These are phyloP conservation scores for Abrostola tripartita DNA, from an alignment of 2,888 invertebrate genomes.

Conservation along the genomic window DNA sequence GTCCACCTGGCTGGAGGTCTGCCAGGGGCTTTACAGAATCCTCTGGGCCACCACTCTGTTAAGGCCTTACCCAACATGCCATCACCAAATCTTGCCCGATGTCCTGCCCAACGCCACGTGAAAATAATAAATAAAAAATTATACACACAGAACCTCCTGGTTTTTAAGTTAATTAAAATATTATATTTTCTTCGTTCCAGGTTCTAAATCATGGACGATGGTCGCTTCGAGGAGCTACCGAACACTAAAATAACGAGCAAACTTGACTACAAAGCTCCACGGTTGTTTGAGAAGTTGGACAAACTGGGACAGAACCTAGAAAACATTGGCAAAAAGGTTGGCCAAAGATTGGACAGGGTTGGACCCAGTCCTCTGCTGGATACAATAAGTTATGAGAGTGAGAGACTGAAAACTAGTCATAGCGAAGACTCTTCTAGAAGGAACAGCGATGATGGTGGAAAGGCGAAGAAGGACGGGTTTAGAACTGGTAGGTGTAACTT, in stretches of 20 bases:
- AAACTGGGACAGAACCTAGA: slow-evolving; percentile 51
- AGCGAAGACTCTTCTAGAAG: slow-evolving; percentile 81
- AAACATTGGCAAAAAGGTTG: slow-evolving; percentile 56
- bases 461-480: slow-evolving; percentile 68
- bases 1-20: too few species aligned
- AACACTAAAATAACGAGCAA: slow-evolving; percentile 63
- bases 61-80: too few species aligned
- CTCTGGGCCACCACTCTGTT: too few species aligned
- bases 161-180: too few species aligned
- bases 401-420: slow-evolving; percentile 71
- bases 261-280: slow-evolving; percentile 64
- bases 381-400: slow-evolving; percentile 78
- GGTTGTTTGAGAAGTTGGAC: slow-evolving; percentile 56
- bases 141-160: too few species aligned
- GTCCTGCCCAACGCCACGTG: too few species aligned
- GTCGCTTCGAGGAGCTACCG: slow-evolving; percentile 65
- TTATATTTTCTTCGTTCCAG: slow-evolving; percentile 54
- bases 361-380: slow-evolving; percentile 64
- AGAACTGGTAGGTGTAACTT: slow-evolving; percentile 66
- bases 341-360: slow-evolving; percentile 60
- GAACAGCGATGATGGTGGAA: slow-evolving; percentile 78
- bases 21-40: too few species aligned
- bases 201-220: slow-evolving; percentile 75
- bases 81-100: too few species aligned
- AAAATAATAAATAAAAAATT: too few species aligned